Percentiles rank a stretch among this genome's conserved stretches.
Evolutionary conservation across 2,888 invertebrate genomes (phyloP).

Genomic region (Trachelus tabidus): DNA sequence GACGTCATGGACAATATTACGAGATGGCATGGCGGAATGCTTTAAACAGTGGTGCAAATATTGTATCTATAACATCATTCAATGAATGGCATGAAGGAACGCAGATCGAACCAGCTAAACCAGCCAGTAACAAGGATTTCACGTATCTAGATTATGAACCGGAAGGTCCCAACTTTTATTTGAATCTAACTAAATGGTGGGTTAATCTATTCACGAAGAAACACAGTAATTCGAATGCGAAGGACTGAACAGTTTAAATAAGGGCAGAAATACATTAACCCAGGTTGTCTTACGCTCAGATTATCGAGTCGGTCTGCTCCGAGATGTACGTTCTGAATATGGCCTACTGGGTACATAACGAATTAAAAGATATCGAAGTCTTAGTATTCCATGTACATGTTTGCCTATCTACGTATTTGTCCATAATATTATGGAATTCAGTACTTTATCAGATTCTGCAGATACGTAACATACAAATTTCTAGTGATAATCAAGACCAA

Average conservation of each 20-base stretch:
- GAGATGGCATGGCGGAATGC: conserved; percentile 74
- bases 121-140: conserved; percentile 62
- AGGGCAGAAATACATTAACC: not conserved
- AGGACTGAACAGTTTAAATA: not conserved
- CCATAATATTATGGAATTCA: not conserved
- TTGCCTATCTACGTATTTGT: not conserved
- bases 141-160: conserved; percentile 73
- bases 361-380: not conserved
- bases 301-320: not conserved
- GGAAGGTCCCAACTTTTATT: conserved; percentile 72
- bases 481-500: not conserved
- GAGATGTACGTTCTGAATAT: not conserved
- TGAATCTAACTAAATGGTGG: conserved; percentile 74
- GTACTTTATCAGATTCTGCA: not conserved
- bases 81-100: conserved; percentile 84
- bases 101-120: conserved; percentile 76
- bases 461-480: not conserved
- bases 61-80: conserved; percentile 77
- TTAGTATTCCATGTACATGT: not conserved
- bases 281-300: conserved; percentile 1
- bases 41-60: conserved; percentile 68
- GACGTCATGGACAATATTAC: conserved; percentile 74
- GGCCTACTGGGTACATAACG: not conserved
- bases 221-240: conserved; percentile 16
- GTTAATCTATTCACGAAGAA: conserved; percentile 67